Percentiles rank a stretch among this genome's conserved stretches.
Conservation (phyloP, 2,888 invertebrate genomes). For the Drymonia ruficornis region DNA sequence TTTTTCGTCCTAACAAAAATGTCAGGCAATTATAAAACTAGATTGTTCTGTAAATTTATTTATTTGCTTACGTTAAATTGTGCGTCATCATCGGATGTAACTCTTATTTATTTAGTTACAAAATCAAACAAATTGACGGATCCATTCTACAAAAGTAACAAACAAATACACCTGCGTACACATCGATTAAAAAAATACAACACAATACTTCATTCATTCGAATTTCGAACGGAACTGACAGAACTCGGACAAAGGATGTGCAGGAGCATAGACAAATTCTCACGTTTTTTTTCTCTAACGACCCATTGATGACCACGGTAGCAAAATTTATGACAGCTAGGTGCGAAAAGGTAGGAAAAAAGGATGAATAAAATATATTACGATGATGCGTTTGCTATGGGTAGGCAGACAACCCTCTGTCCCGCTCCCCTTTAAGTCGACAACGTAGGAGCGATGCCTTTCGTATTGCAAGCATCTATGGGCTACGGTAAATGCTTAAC, state of each 20-base stretch:
- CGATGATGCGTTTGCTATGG: too few species aligned
- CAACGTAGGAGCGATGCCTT: too few species aligned
- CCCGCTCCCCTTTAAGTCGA: too few species aligned
- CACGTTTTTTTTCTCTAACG: conserved; percentile 64
- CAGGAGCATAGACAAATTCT: conserved; percentile 64
- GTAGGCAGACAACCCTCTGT: too few species aligned
- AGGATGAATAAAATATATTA: conserved; percentile 16
- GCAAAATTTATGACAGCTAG: conserved; percentile 62
- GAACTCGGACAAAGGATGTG: conserved; percentile 59
- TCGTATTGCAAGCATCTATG: too few species aligned
- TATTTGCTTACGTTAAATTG: too few species aligned
- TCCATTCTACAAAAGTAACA: conserved; percentile 29
- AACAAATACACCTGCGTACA: conserved; percentile 78
- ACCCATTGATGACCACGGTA: conserved; percentile 55
- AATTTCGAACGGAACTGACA: conserved; percentile 71
- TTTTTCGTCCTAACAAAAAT: too few species aligned
- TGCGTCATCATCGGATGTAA: background rate
- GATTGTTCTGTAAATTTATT: too few species aligned
- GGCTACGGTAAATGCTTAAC: too few species aligned
- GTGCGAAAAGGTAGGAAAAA: conserved; percentile 49
- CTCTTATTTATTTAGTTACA: conserved; percentile 32
- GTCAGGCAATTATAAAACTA: too few species aligned
- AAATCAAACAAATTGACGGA: conserved; percentile 30
- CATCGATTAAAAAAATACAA: conserved; percentile 47
- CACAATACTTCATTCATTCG: conserved; percentile 57